Base-by-base conservation (phyloP, 2,888 invertebrate genomes). In the Leucophora obtusa region DNA sequence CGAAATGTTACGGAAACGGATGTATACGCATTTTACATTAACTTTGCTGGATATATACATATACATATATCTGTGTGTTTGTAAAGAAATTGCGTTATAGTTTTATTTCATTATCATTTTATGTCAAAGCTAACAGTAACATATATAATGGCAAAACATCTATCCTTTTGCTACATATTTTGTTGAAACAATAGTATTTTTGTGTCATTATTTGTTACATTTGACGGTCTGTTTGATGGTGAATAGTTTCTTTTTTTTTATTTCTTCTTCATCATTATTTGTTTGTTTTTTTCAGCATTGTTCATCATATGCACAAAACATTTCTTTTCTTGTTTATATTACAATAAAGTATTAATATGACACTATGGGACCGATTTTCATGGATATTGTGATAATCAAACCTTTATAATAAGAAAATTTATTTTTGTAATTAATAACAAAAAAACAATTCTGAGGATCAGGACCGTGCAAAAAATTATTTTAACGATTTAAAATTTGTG, bases 1-100 rank as follows among this genome's bases (percentile, higher is more conserved):
- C 58, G 58, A 70, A 77, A 69, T 77, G 38, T 77, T 66, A 70
- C 80, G 80, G 80, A 82, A 78, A 50, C 59, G 82, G 68, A 82
- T 63, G 50, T 74, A 59, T 63, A 82, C 62, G 74, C 63, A 75
- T 65, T 72, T 59, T 70, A 28, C 33, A 60, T 72, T 68, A 47
- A 33, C 59, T 80, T 65, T 56, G 58, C 14, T 21, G 35, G 10
- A 35, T 35, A 10, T 60, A 63, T 58, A 50, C 24, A 35, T 63
- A 76, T n/a, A 53, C 60, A 63, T 35, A 62, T 28, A 7, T 76
- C 15, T 59, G 43, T 62, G 33, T n/a, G 6, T 47, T 2, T 1
- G n/a, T 47, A 47, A 14, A 47, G 43, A 47, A n/a, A n/a, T 38
- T 47, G 43, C 6, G 2, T 5, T n/a, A 47, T n/a, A 47, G 43